These are phyloP conservation scores for Epinotia brunnichana DNA, from an alignment of 2,888 invertebrate species.

Conservation along the genomic window DNA sequence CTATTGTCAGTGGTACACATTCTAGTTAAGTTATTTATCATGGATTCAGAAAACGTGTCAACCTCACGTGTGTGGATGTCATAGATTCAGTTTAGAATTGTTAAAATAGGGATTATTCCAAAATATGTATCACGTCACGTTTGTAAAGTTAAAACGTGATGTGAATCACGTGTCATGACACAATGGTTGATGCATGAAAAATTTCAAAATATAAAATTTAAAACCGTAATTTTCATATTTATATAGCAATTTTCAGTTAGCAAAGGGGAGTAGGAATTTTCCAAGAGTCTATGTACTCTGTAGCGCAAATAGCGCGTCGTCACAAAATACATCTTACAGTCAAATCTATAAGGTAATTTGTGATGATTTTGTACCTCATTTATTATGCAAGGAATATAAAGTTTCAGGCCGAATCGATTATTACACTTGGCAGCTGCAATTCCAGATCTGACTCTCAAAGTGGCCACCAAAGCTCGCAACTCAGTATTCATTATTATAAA, in stretches of 20 bases:
- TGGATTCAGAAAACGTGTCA: background rate
- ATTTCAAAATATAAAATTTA: constrained; percentile 30
- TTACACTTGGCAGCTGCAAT: constrained; percentile 65
- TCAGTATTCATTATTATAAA: constrained; percentile 62
- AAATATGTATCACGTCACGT: constrained; percentile 10
- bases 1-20: background rate
- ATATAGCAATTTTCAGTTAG: constrained; percentile 24
- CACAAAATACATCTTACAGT: constrained; percentile 81
- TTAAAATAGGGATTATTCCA: constrained; percentile 4
- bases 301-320: constrained; percentile 48
- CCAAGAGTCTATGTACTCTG: constrained; percentile 15
- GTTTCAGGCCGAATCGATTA: constrained; percentile 67
- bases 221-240: constrained; percentile 29
- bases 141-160: constrained; percentile 14
- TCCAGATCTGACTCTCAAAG: constrained; percentile 74
- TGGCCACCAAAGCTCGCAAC: constrained; percentile 53
- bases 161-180: constrained; percentile 19
- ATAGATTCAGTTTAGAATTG: constrained; percentile 15
- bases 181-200: constrained; percentile 21
- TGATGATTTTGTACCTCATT: constrained; percentile 81
- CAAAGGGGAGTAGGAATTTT: constrained; percentile 34
- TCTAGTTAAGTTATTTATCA: background rate
- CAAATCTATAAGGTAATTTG: constrained; percentile 82
- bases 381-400: constrained; percentile 83
- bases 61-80: background rate